Base-by-base conservation (phyloP, 1,140 invertebrate genomes). In the Drosophila insularis region DNA sequence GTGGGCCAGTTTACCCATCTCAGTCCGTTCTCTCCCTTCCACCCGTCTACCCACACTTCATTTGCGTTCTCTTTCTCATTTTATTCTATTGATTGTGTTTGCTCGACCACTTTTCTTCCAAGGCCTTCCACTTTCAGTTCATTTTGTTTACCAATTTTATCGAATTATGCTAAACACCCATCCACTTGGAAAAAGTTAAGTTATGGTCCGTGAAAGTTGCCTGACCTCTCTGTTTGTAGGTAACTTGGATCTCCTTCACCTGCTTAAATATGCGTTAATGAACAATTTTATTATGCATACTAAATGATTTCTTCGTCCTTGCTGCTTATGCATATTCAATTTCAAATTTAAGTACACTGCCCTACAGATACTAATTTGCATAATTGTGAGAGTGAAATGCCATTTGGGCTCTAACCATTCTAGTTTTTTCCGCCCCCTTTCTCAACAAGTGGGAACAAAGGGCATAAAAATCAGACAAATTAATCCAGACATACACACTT, bases 211-310 rank as follows among this genome's bases (percentile, higher is more conserved):
- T 40, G 66, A 61, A 61, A 71, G 74, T 77, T 60, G 68, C 35
- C 68, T 75, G 73, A 75, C 58, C 73, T 61, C 4, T 27, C 5
- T 27, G 4, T 27, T 3, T 4, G 43, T 43, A 77, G 74, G 73
- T 71, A 67, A 74, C 56, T 64, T 58, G 64, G n/a, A 40, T 35
- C 55, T 19, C 39, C 56, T 54, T 60, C 39, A 56, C 63, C 76
- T 68, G 75, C 40, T 89, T 74, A 80, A 89, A 89, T 89, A 86
- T 89, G 84, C 85, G 77, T 89, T 89, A 89, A 89, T 84, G 84
- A 89, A 77, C 71, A 66, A 78, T 84, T 89, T 84, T 87, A 89
- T 89, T 77, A 80, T 89, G 66, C 80, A 89, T 84, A 84, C 70
- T 76, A 75, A 80, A 89, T 80, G 64, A 73, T 80, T 63, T 70